Percentiles rank a stretch among this genome's conserved stretches.
Evolutionary conservation across 2,888 invertebrate species (phyloP).

Genomic region (Orthosia cruda): DNA sequence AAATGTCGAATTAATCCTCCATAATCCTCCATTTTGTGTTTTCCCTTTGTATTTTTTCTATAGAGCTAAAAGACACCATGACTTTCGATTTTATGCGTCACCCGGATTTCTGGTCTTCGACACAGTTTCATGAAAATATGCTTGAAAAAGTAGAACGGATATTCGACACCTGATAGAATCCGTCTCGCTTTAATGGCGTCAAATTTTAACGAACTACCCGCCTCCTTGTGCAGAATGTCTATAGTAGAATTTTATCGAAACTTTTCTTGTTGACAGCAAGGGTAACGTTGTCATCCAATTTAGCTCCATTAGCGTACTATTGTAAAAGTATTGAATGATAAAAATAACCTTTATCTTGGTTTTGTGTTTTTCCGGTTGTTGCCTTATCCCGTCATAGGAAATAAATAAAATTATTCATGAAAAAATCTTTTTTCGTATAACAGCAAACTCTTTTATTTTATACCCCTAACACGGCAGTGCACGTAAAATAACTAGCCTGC

Average conservation of each 20-base stretch:
- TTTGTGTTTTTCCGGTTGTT: neutral
- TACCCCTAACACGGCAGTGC: too few relatives aligned
- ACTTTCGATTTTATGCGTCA: neutral
- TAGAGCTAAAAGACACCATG: neutral
- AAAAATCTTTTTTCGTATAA: too few relatives aligned
- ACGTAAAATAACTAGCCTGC: too few relatives aligned
- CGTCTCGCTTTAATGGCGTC: slow-evolving; percentile 42
- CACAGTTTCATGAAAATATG: slow-evolving; percentile 14
- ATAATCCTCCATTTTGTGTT: neutral
- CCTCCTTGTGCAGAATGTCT: slow-evolving; percentile 4
- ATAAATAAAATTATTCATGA: neutral
- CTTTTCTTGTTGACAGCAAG: slow-evolving; percentile 8
- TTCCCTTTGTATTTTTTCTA: neutral
- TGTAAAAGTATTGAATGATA: slow-evolving; percentile 3
- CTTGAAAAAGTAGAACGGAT: slow-evolving; percentile 26
- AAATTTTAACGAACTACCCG: slow-evolving; percentile 48
- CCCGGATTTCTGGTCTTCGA: neutral
- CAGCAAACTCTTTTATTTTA: too few relatives aligned
- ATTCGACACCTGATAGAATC: slow-evolving; percentile 20
- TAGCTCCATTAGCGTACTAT: slow-evolving; percentile 7
- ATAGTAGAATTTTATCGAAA: slow-evolving; percentile 7
- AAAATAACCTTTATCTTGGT: slow-evolving; percentile 1
- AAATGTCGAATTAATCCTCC: neutral
- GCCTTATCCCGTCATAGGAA: neutral
- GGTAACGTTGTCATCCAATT: slow-evolving; percentile 14